These are phyloP conservation scores for Acutogordius australiensis DNA, from an alignment of 2,888 invertebrate genomes.

Conservation along the genomic window DNA sequence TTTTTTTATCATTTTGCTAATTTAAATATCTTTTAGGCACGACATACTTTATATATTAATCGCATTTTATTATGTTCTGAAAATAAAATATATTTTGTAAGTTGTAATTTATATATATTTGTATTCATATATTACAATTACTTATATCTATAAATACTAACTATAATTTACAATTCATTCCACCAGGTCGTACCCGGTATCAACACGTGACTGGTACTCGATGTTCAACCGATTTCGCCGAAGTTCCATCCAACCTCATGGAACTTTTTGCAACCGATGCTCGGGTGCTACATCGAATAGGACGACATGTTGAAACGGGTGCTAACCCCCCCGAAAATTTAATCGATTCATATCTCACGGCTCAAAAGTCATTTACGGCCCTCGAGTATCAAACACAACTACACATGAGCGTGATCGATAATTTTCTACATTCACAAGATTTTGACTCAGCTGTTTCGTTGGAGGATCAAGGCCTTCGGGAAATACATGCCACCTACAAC, in stretches of 20 bases:
- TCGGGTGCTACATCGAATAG: constrained; percentile 27
- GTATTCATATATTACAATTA: too few relatives aligned
- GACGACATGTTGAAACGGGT: neutral
- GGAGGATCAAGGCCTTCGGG: neutral
- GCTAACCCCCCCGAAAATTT: neutral
- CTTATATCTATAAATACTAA: too few relatives aligned
- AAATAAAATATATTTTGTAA: too few relatives aligned
- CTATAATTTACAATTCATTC: too few relatives aligned
- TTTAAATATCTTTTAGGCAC: too few relatives aligned
- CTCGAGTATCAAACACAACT: neutral
- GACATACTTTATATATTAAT: too few relatives aligned
- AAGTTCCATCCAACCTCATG: constrained; percentile 88
- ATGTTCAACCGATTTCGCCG: constrained; percentile 86
- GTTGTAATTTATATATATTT: too few relatives aligned
- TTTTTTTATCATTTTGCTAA: too few relatives aligned
- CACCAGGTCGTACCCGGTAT: constrained; percentile 60
- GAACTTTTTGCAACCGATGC: constrained; percentile 78
- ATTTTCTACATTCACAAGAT: neutral
- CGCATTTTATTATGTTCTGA: too few relatives aligned
- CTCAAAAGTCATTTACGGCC: neutral
- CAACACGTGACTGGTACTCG: constrained; percentile 86
- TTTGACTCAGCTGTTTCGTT: neutral
- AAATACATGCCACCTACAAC: neutral
- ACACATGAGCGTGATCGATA: neutral
- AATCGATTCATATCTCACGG: neutral